These are phyloP conservation scores for Paguma larvata DNA, from an alignment of 2,797 vertebrate species.

Conservation along the genomic window DNA sequence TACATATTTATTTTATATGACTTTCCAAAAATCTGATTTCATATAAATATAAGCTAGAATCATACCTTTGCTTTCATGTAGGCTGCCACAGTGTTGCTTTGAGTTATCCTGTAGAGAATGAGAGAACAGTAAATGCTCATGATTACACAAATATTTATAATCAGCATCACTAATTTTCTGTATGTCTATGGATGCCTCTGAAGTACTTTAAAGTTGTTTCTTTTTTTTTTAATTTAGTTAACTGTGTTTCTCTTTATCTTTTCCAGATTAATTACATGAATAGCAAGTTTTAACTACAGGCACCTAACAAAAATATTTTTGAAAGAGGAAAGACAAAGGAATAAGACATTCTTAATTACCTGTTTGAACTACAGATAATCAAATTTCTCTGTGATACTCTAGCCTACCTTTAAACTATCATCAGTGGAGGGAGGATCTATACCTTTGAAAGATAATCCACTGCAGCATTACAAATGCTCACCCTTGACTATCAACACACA, in stretches of 20 bases:
- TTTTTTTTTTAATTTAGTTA: background rate
- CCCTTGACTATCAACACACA: background rate
- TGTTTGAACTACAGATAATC: background rate
- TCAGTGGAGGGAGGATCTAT: background rate
- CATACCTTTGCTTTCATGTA: background rate
- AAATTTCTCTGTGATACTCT: background rate
- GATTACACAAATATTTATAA: background rate
- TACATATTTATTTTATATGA: background rate
- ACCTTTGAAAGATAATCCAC: background rate
- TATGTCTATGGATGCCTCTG: background rate
- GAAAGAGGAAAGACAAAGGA: background rate
- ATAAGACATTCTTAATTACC: conserved; percentile 3
- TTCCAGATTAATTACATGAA: background rate
- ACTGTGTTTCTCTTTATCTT: background rate
- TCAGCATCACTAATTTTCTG: background rate
- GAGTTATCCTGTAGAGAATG: background rate
- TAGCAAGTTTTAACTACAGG: background rate
- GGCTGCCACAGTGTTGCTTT: background rate
- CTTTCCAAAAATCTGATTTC: background rate
- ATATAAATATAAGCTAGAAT: background rate
- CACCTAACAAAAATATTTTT: background rate
- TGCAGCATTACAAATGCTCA: background rate
- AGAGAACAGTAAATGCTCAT: background rate
- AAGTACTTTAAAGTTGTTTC: background rate
- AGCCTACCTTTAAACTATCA: background rate